Conservation (phyloP, 2,113 vertebrate species). For the Hippocampus zosterae region DNA sequence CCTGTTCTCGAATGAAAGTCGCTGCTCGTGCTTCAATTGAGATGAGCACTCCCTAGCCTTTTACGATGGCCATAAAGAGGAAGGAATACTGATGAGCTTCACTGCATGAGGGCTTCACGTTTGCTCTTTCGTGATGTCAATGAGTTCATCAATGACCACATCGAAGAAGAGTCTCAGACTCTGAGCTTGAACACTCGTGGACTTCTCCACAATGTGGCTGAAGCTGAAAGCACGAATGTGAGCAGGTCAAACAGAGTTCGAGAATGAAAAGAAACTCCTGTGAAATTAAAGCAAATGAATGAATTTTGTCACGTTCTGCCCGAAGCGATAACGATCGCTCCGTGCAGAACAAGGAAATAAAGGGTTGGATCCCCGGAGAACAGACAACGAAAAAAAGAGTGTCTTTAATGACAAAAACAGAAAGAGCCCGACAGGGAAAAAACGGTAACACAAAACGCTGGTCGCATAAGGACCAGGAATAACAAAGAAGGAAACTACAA, state of each 20-base stretch:
- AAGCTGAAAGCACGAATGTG: not conserved
- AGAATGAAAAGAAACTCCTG: not conserved
- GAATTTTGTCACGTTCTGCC: too few relatives aligned
- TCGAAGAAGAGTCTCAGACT: conserved; percentile 12
- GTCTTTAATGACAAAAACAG: too few relatives aligned
- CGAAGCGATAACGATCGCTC: too few relatives aligned
- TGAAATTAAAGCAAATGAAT: not conserved
- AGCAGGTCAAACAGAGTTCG: not conserved
- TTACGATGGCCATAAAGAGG: conserved; percentile 58
- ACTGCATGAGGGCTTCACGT: conserved; percentile 15
- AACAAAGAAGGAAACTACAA: too few relatives aligned
- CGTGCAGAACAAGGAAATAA: too few relatives aligned
- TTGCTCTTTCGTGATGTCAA: conserved; percentile 13
- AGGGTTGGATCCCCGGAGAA: too few relatives aligned
- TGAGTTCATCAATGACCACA: conserved; percentile 15
- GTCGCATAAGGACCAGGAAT: too few relatives aligned
- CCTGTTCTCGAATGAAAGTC: not conserved
- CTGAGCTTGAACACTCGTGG: conserved; percentile 1
- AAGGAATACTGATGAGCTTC: conserved; percentile 46
- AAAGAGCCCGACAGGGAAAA: too few relatives aligned
- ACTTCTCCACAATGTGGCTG: not conserved
- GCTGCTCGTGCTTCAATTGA: conserved; percentile 37
- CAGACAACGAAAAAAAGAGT: too few relatives aligned
- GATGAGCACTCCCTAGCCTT: conserved; percentile 45
- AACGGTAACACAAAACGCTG: too few relatives aligned